Conservation (phyloP, 2,113 vertebrate genomes). For the Ahaetulla prasina region DNA sequence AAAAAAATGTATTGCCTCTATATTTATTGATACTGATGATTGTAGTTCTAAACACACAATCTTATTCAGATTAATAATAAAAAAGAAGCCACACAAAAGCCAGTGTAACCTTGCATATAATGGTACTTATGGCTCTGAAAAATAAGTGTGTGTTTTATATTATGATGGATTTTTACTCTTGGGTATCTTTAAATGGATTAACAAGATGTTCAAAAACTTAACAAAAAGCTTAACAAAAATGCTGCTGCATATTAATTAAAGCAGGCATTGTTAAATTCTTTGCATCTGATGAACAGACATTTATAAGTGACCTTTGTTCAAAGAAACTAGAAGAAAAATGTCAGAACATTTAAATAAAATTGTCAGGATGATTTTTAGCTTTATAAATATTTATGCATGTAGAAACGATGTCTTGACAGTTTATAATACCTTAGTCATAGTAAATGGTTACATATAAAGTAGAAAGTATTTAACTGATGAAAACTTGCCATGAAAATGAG, state of each 20-base stretch:
- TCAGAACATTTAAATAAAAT: not conserved
- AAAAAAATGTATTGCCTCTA: not conserved
- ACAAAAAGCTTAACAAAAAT: not conserved
- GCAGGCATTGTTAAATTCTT: not conserved
- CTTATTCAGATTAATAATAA: not conserved
- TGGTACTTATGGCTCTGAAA: not conserved
- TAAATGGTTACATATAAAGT: conserved; percentile 24
- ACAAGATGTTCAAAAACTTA: not conserved
- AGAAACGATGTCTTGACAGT: conserved; percentile 27
- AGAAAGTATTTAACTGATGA: conserved; percentile 1
- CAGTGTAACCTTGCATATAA: not conserved
- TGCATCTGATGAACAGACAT: not conserved
- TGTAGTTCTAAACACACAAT: conserved; percentile 3
- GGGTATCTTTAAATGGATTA: not conserved
- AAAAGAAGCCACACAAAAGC: not conserved
- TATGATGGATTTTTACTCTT: not conserved
- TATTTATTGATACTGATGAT: not conserved
- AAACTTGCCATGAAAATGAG: conserved; percentile 8
- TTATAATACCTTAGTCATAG: conserved; percentile 25
- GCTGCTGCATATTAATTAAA: conserved; percentile 9
- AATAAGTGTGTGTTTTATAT: not conserved
- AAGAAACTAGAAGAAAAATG: not conserved
- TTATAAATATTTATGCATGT: conserved; percentile 33
- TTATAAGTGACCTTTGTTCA: not conserved
- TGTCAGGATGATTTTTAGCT: not conserved